Evolutionary conservation across 2,888 invertebrate genomes (phyloP).

Genomic region (Orthonychiurus folsomi): DNA sequence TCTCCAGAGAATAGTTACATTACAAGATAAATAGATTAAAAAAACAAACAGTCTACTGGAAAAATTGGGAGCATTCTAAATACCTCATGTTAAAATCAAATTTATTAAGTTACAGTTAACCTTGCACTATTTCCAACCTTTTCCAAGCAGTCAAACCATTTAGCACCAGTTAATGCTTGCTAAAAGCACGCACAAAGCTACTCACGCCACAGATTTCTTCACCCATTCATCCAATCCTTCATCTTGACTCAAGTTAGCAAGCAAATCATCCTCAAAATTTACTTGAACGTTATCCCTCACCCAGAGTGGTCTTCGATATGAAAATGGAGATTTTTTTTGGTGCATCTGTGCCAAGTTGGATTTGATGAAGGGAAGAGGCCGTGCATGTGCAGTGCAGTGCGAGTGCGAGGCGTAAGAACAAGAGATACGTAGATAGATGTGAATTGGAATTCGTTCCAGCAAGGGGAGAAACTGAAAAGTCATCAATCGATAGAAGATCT

Average conservation of each 20-base stretch:
- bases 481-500: conserved; percentile 40
- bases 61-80: too few relatives aligned
- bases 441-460: neutral
- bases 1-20: too few relatives aligned
- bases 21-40: too few relatives aligned
- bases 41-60: too few relatives aligned
- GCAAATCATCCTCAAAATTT: conserved; percentile 5
- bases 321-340: conserved; percentile 27
- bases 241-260: neutral
- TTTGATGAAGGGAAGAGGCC: conserved; percentile 6
- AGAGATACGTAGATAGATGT: neutral
- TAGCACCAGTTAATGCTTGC: neutral
- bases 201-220: neutral
- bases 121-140: too few relatives aligned
- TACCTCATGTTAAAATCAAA: too few relatives aligned
- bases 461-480: conserved; percentile 16
- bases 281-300: too few relatives aligned
- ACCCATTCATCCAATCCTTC: neutral
- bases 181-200: neutral
- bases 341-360: conserved; percentile 19
- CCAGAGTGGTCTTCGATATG: conserved; percentile 15
- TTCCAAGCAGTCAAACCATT: too few relatives aligned
- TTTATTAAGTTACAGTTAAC: too few relatives aligned
- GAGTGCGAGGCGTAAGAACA: too few relatives aligned
- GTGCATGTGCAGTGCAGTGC: too few relatives aligned